A percentile compares a stretch with the other conserved stretches of the same genome.
Evolutionary conservation across 2,797 vertebrate species (phyloP).

Genomic region (Liparis tanakae): DNA sequence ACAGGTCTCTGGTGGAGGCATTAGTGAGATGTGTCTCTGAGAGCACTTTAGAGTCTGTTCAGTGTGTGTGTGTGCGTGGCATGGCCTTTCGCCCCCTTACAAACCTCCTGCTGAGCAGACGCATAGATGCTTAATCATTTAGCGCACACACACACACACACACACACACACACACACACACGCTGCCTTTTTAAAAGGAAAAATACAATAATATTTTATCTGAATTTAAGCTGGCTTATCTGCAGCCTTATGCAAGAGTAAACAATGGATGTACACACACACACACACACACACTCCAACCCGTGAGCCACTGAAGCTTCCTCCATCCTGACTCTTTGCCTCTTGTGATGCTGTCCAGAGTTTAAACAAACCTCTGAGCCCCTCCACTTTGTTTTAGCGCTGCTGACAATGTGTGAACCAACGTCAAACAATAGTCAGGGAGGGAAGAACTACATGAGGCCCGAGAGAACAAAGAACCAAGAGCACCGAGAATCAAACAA

Average conservation of each 20-base stretch:
- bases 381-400: conserved; percentile 23
- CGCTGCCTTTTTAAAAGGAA: conserved; percentile 8
- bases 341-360: conserved; percentile 32
- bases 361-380: conserved; percentile 48
- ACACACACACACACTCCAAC: conserved; percentile 15
- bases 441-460: conserved; percentile 7
- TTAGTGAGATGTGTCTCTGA: conserved; percentile 41
- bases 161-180: conserved; percentile 23
- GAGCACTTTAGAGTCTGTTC: conserved; percentile 31
- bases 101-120: conserved; percentile 28
- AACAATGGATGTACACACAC: too few relatives aligned
- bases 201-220: not conserved
- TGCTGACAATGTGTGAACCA: not conserved
- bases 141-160: conserved; percentile 21
- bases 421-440: conserved; percentile 26
- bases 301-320: conserved; percentile 18
- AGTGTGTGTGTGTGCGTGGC: conserved; percentile 3
- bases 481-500: conserved; percentile 29
- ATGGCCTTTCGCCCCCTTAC: conserved; percentile 43
- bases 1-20: conserved; percentile 21
- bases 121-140: conserved; percentile 66
- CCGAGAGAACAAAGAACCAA: conserved; percentile 22
- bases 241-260: not conserved
- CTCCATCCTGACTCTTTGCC: conserved; percentile 18
- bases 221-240: conserved; percentile 28